Percentiles rank a stretch among this genome's conserved stretches.
phyloP scores from a whole-genome alignment of 2,888 invertebrate species.

The Charanyca ferruginea region DNA sequence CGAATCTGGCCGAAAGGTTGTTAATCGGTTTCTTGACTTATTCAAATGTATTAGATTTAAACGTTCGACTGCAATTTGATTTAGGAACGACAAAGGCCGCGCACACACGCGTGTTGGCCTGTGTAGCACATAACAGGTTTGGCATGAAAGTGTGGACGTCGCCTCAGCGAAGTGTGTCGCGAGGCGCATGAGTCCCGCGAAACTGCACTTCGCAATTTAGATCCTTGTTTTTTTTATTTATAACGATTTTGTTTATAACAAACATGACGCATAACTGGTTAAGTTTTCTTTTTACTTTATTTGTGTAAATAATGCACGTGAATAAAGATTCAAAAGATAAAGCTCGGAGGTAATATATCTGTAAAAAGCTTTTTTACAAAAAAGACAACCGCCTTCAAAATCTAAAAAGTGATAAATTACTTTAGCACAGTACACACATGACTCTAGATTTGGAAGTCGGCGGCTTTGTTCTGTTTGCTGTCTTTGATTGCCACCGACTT shows the following conservation, averaged over 20 bases:
- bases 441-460: too few species aligned
- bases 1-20: slow-evolving; percentile 41
- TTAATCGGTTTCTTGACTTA: slow-evolving; percentile 66
- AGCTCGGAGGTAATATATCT: background rate
- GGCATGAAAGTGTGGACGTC: slow-evolving; percentile 74
- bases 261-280: slow-evolving; percentile 61
- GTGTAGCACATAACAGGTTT: slow-evolving; percentile 75
- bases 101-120: slow-evolving; percentile 53
- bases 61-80: slow-evolving; percentile 72
- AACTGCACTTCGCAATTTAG: slow-evolving; percentile 69
- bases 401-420: too few species aligned
- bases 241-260: slow-evolving; percentile 65
- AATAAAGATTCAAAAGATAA: slow-evolving; percentile 42
- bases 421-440: too few species aligned
- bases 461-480: too few species aligned
- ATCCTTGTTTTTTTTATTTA: slow-evolving; percentile 64
- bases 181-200: slow-evolving; percentile 66
- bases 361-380: too few species aligned
- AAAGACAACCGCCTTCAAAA: too few species aligned
- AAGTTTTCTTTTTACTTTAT: slow-evolving; percentile 48
- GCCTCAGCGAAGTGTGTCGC: slow-evolving; percentile 73
- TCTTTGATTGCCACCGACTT: too few species aligned
- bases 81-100: slow-evolving; percentile 71
- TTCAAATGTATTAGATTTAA: slow-evolving; percentile 65
- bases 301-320: slow-evolving; percentile 47